These are phyloP conservation scores for Vireo altiloquus DNA, from an alignment of 2,113 vertebrate species.

Conservation along the genomic window DNA sequence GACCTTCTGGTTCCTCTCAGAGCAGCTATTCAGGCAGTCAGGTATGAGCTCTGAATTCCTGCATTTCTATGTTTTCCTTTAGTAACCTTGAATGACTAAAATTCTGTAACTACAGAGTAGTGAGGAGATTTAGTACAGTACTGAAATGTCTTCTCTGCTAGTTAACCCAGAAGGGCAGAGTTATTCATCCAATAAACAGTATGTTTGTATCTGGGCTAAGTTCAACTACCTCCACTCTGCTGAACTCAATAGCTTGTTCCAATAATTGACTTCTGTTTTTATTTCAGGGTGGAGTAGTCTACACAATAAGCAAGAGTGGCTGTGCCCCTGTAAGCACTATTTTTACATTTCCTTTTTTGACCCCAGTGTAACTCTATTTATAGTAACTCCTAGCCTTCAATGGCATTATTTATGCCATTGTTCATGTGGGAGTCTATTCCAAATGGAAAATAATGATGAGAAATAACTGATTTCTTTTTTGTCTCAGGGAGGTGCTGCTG, in stretches of 20 bases:
- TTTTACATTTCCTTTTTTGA: background rate
- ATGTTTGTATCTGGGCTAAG: background rate
- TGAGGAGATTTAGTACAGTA: background rate
- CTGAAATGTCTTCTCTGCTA: background rate
- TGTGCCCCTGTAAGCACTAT: constrained; percentile 54
- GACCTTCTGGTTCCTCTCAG: constrained; percentile 16
- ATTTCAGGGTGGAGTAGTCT: constrained; percentile 43
- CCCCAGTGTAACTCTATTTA: background rate
- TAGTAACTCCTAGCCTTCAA: background rate
- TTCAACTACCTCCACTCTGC: background rate
- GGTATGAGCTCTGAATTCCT: background rate
- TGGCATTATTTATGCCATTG: background rate
- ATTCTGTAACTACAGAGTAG: background rate
- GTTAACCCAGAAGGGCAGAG: background rate
- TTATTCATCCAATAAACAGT: background rate
- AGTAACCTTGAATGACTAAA: background rate
- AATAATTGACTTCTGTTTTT: background rate
- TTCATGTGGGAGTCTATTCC: background rate
- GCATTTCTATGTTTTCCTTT: background rate
- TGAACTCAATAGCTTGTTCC: background rate
- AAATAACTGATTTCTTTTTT: background rate
- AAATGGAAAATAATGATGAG: background rate
- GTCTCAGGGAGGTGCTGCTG: constrained; percentile 42
- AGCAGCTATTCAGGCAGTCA: background rate
- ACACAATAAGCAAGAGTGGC: constrained; percentile 42